Conservation (phyloP, 2,797 vertebrate species). For the Novumbra hubbsi region DNA sequence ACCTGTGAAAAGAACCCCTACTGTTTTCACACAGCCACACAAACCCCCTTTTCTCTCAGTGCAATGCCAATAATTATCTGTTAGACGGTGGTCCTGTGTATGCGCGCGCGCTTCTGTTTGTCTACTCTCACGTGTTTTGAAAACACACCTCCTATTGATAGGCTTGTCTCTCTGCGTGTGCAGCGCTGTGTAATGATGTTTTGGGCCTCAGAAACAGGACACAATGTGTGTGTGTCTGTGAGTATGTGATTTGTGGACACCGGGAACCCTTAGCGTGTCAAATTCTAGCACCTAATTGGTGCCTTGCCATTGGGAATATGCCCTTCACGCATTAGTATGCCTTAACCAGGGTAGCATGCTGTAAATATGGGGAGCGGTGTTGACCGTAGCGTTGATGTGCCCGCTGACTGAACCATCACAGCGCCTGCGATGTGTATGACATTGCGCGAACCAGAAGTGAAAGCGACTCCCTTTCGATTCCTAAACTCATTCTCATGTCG, state of each 20-base stretch:
- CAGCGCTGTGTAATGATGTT: constrained; percentile 66
- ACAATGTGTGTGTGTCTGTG: constrained; percentile 40
- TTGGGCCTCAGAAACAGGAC: constrained; percentile 65
- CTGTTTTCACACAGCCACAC: constrained; percentile 52
- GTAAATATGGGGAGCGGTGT: neutral
- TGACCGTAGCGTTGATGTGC: neutral
- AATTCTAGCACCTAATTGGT: constrained; percentile 19
- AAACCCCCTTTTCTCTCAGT: constrained; percentile 69
- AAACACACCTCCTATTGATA: constrained; percentile 76
- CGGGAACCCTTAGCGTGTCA: constrained; percentile 39
- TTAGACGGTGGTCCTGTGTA: constrained; percentile 64
- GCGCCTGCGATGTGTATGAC: neutral
- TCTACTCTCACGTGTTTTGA: constrained; percentile 77
- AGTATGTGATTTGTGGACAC: constrained; percentile 30
- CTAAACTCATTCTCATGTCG: constrained; percentile 31
- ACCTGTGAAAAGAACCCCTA: constrained; percentile 81
- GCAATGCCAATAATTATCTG: constrained; percentile 66
- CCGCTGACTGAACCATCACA: neutral
- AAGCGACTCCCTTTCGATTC: constrained; percentile 46
- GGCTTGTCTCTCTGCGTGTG: constrained; percentile 53
- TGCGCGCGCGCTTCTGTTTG: constrained; percentile 59
- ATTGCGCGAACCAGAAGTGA: constrained; percentile 33
- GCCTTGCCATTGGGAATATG: constrained; percentile 55
- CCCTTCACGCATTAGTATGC: constrained; percentile 45
- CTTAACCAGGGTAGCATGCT: neutral